Evolutionary conservation across 2,113 vertebrate species (phyloP).

Genomic region (Crotophaga sulcirostris): DNA sequence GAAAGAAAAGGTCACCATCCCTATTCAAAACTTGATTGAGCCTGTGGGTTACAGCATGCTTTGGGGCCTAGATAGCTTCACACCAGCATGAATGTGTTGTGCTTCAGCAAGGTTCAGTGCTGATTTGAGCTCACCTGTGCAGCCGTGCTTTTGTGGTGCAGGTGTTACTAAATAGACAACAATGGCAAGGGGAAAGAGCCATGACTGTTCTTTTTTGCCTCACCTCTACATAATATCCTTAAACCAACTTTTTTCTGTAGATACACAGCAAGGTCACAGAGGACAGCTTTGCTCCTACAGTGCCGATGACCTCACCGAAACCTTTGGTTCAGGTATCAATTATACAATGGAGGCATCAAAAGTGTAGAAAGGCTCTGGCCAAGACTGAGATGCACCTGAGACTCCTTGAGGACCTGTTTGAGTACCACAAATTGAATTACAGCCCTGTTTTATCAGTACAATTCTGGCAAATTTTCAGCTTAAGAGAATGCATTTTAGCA

Average conservation of each 20-base stretch:
- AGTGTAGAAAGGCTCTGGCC: neutral
- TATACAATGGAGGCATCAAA: neutral
- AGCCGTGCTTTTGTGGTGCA: neutral
- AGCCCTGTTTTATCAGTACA: neutral
- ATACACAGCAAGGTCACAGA: neutral
- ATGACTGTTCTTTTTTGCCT: neutral
- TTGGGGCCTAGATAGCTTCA: neutral
- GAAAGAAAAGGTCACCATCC: neutral
- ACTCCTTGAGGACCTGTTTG: neutral
- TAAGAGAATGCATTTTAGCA: neutral
- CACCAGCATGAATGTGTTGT: neutral
- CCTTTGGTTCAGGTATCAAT: neutral
- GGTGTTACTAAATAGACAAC: neutral
- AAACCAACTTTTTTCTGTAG: neutral
- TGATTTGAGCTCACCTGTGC: neutral
- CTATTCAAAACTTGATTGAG: neutral
- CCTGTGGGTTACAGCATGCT: neutral
- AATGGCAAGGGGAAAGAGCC: neutral
- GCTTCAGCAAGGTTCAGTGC: neutral
- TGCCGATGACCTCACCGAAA: neutral
- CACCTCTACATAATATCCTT: neutral
- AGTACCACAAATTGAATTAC: neutral
- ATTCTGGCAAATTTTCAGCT: neutral
- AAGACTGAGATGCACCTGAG: neutral
- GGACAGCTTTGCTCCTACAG: neutral